Evolutionary conservation across 2,797 vertebrate genomes (phyloP).

Genomic region (Catharus ustulatus): DNA sequence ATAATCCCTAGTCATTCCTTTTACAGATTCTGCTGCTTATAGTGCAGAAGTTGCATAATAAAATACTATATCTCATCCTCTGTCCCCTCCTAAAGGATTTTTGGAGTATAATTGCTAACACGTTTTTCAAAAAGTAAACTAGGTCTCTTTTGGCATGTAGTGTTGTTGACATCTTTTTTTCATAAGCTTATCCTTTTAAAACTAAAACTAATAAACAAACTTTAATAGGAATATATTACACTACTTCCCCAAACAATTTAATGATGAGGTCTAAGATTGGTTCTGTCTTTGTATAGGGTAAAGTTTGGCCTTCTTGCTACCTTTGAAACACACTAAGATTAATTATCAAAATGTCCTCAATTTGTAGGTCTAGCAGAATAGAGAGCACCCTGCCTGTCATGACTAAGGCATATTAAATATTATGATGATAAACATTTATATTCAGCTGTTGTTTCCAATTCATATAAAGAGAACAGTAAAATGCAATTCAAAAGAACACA

Average conservation of each 20-base stretch:
- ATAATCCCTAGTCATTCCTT: not conserved
- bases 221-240: not conserved
- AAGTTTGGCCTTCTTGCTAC: not conserved
- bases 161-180: not conserved
- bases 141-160: not conserved
- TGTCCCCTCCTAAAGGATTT: constrained; percentile 69
- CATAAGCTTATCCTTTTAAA: not conserved
- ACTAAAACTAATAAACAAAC: not conserved
- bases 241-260: not conserved
- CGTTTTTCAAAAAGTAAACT: not conserved
- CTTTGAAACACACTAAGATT: not conserved
- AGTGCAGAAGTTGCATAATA: constrained; percentile 4
- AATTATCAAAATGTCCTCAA: not conserved
- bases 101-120: constrained; percentile 32
- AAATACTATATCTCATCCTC: constrained; percentile 49
- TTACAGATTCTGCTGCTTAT: not conserved
- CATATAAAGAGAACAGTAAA: not conserved
- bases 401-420: not conserved
- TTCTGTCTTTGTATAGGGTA: not conserved
- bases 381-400: not conserved
- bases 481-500: not conserved
- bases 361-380: not conserved
- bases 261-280: not conserved
- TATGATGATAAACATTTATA: not conserved
- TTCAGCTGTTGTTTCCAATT: not conserved